Evolutionary conservation across 2,888 invertebrate species (phyloP).

Genomic region (Sthenelais limicola): DNA sequence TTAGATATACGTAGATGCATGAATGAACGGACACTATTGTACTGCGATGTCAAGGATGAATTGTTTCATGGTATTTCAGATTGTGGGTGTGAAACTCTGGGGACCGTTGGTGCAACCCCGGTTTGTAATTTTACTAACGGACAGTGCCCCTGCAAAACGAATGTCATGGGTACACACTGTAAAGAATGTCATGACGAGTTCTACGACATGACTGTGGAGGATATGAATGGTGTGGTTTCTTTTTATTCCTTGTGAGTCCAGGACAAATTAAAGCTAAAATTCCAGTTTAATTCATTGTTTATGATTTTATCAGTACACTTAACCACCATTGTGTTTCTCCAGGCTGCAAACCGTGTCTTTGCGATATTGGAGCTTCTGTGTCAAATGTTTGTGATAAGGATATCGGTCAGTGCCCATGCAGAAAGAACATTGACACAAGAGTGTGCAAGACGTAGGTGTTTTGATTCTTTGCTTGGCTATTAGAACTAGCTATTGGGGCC

Average conservation of each 20-base stretch:
- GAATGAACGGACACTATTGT: no score
- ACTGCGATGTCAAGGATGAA: no score
- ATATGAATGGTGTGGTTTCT: conserved; percentile 54
- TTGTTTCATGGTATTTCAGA: conserved; percentile 49
- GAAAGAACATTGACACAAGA: conserved; percentile 47
- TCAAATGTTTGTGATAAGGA: conserved; percentile 53
- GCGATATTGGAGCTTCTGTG: conserved; percentile 56
- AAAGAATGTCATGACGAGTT: conserved; percentile 57
- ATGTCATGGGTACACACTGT: conserved; percentile 55
- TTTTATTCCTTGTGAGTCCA: no score
- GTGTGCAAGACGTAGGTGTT: conserved; percentile 54
- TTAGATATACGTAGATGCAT: no score
- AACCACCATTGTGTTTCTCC: conserved; percentile 7
- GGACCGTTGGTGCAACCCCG: conserved; percentile 54
- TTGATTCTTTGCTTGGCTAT: no score
- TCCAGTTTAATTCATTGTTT: neutral
- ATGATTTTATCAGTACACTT: neutral
- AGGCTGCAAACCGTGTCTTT: conserved; percentile 59
- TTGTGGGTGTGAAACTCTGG: conserved; percentile 56
- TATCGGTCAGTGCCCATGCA: conserved; percentile 58
- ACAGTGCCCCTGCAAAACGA: conserved; percentile 59
- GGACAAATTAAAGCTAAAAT: neutral
- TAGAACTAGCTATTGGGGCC: no score
- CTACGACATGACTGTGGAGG: conserved; percentile 54
- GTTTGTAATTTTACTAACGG: conserved; percentile 51